phyloP scores from a whole-genome alignment of 2,888 invertebrate species.

The Perizoma flavofasciatum region DNA sequence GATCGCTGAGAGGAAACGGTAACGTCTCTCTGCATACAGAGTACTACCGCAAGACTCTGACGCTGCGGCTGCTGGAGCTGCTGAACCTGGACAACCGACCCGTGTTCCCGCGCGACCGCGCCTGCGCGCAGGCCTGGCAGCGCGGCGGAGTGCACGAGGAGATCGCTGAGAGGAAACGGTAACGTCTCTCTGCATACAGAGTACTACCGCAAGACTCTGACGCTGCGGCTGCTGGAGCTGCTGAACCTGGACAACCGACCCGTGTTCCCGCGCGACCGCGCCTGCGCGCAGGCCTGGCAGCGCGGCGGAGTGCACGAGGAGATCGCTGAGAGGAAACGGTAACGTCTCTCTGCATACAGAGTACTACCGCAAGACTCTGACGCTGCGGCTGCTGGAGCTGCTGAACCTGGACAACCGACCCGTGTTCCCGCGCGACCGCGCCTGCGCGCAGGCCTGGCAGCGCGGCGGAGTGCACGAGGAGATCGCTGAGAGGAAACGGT shows the following conservation, averaged over 20 bases:
- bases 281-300: slow-evolving; percentile 97
- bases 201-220: slow-evolving; percentile 93
- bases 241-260: slow-evolving; percentile 96
- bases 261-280: slow-evolving; percentile 94
- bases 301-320: slow-evolving; percentile 88
- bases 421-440: slow-evolving; percentile 94
- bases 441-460: slow-evolving; percentile 97
- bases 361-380: slow-evolving; percentile 93
- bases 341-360: too few relatives aligned
- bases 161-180: slow-evolving; percentile 84
- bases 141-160: slow-evolving; percentile 88
- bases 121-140: slow-evolving; percentile 97
- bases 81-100: slow-evolving; percentile 96
- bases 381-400: slow-evolving; percentile 88
- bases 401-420: slow-evolving; percentile 96
- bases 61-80: slow-evolving; percentile 88
- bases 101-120: slow-evolving; percentile 94
- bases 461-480: slow-evolving; percentile 88
- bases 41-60: slow-evolving; percentile 93
- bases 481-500: slow-evolving; percentile 84
- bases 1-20: slow-evolving; percentile 84
- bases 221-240: slow-evolving; percentile 88
- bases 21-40: too few relatives aligned
- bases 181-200: too few relatives aligned
- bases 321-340: slow-evolving; percentile 84